Evolutionary conservation across 2,113 vertebrate genomes (phyloP), one percentile per base, ranked within the genome.

Genomic region (Myotis yumanensis): DNA sequence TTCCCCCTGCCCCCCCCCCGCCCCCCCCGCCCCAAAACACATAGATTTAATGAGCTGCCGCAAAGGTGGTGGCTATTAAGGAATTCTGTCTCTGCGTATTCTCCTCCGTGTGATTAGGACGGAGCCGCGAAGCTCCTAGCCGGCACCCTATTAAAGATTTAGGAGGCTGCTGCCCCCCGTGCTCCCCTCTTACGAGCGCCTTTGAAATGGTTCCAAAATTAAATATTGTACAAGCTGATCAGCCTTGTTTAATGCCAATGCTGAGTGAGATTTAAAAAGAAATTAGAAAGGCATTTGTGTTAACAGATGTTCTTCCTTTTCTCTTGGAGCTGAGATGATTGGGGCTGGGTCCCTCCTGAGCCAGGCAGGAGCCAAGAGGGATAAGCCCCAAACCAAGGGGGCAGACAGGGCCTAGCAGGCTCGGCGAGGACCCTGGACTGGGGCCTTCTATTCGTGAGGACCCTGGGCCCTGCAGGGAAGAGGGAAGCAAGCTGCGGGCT

Each of bases 31-130:
- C 98, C 98, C 97, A 98, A 98, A 98, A 97, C 46, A 95, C 98
- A 52, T 96, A 96, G 97, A 98, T 98, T 98, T 98, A 98, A 98
- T 98, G 98, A 98, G 98, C 96, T 96, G 98, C 98, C 97, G 97
- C 97, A 91, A 94, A 98, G 98, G 98, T 98, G 97, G 98, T 98
- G 97, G 98, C 90, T 97, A 88, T 91, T 43, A 97, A 89, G 97
- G 97, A 98, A 97, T 97, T 95, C 97, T 91, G 79, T 79, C 96
- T 95, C 97, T n/a, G 97, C 95, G 20, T 94, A 1, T 91, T 93
- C 97, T 97, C 94, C 77, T 94, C 91, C 12, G 2, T 3, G 51
- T 16, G 18, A 89, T 7, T 92, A 94, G 96, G 96, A 93, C 2
- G 0, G 86, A 96, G 96, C 93, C 4, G 96, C 86, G 80, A 97